These are phyloP conservation scores for Chymomyza procnemis DNA, from an alignment of 2,888 invertebrate genomes.

Conservation along the genomic window DNA sequence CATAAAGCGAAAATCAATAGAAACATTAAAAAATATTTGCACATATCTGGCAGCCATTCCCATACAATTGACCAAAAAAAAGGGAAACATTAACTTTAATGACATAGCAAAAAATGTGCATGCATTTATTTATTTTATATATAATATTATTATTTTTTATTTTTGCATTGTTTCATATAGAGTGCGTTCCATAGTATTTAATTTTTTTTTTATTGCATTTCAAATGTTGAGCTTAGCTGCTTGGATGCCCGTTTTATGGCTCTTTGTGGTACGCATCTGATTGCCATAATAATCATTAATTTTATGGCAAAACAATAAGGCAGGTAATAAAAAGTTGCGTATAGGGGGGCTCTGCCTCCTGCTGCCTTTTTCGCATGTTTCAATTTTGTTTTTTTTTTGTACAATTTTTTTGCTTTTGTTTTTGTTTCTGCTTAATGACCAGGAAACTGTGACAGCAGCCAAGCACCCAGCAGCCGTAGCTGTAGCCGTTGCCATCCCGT, in stretches of 20 bases:
- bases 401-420: no score
- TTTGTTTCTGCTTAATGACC: constrained; percentile 41
- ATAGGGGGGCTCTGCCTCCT: constrained; percentile 40
- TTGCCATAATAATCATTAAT: constrained; percentile 74
- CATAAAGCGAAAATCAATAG: constrained; percentile 62
- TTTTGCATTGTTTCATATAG: constrained; percentile 30
- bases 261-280: constrained; percentile 55
- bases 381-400: constrained; percentile 5
- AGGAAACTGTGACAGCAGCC: constrained; percentile 25
- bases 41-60: constrained; percentile 37
- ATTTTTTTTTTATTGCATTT: constrained; percentile 58
- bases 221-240: constrained; percentile 32
- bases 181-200: constrained; percentile 36
- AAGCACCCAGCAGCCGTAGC: background rate
- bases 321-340: constrained; percentile 71
- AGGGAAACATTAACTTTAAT: constrained; percentile 55
- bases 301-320: constrained; percentile 72
- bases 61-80: background rate
- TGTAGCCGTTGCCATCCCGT: constrained; percentile 1
- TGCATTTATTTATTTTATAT: constrained; percentile 20
- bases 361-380: constrained; percentile 28
- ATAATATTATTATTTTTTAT: constrained; percentile 55
- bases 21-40: constrained; percentile 42
- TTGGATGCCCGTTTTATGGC: constrained; percentile 49
- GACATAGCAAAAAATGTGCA: constrained; percentile 47